Conservation (phyloP, 2,888 invertebrate species). For the Acrocyrtus sp. region DNA sequence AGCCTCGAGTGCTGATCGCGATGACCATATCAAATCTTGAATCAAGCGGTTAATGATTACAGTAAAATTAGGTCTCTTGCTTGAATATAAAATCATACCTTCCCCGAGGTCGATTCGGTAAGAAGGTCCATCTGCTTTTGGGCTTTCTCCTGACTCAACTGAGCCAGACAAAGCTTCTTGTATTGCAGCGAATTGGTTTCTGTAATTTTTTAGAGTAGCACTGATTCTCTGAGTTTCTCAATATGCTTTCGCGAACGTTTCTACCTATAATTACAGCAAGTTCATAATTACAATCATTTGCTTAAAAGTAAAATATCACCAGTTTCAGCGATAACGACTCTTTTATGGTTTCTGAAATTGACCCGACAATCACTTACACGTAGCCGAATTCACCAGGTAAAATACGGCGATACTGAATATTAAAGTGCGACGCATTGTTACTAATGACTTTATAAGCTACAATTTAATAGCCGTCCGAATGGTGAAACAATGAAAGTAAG, state of each 20-base stretch:
- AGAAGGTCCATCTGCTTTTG: conserved; percentile 30
- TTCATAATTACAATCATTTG: no score
- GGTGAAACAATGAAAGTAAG: background rate
- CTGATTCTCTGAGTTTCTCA: conserved; percentile 20
- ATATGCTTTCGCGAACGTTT: conserved; percentile 28
- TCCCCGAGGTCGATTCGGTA: conserved; percentile 50
- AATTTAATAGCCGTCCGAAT: background rate
- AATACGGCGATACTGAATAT: conserved; percentile 10
- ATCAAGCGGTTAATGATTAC: conserved; percentile 47
- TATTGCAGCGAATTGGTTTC: conserved; percentile 30
- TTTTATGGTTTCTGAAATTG: background rate
- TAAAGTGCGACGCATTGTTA: conserved; percentile 5
- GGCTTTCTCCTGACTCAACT: conserved; percentile 23
- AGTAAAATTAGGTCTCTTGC: conserved; percentile 46
- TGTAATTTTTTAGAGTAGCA: conserved; percentile 19
- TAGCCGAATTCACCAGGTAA: conserved; percentile 13
- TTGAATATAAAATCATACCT: conserved; percentile 46
- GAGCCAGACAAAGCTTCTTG: conserved; percentile 36
- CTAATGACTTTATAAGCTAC: background rate
- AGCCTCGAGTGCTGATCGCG: conserved; percentile 33
- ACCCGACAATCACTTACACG: conserved; percentile 19
- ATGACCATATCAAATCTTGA: conserved; percentile 48
- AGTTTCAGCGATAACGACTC: background rate
- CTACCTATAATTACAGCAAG: conserved; percentile 15
- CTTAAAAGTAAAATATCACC: background rate